A percentile compares a stretch with the other conserved stretches of the same genome.
Conservation (phyloP, 1,140 invertebrate genomes). For the Cherax destructor region DNA sequence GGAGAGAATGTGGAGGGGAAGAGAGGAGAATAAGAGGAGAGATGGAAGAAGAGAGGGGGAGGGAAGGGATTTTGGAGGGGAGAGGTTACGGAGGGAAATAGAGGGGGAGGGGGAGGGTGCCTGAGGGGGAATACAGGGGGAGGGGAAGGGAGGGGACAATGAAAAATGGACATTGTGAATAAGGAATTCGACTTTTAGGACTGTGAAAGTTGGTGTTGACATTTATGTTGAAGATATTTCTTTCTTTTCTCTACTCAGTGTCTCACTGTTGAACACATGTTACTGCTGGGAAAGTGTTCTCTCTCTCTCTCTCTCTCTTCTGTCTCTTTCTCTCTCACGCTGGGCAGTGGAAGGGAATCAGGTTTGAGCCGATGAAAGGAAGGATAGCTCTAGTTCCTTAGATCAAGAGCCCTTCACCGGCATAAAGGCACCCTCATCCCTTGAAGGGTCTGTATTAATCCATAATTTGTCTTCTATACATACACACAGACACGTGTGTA, state of each 20-base stretch:
- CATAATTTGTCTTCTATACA: no score
- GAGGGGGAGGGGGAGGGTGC: no score
- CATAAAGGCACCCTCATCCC: no score
- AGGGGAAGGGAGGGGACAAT: not conserved
- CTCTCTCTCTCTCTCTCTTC: slow-evolving; percentile 13
- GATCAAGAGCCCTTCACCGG: no score
- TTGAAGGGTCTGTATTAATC: no score
- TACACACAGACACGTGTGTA: no score
- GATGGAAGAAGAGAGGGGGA: not conserved
- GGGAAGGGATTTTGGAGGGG: not conserved
- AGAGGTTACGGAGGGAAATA: not conserved
- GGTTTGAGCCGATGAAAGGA: no score
- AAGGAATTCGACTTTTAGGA: slow-evolving; percentile 32
- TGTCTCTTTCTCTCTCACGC: not conserved
- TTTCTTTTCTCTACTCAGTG: not conserved
- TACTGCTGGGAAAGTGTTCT: not conserved
- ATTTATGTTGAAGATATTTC: slow-evolving; percentile 1
- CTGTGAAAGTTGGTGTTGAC: slow-evolving; percentile 17
- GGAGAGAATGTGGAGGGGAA: not conserved
- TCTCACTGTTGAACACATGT: not conserved
- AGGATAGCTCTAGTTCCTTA: no score
- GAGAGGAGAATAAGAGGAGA: not conserved
- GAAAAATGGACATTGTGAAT: slow-evolving; percentile 47
- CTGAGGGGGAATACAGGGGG: not conserved
- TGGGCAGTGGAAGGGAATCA: no score